Base-by-base conservation (phyloP, 1,140 invertebrate species). In the Aphaenogaster ashmeadi region DNA sequence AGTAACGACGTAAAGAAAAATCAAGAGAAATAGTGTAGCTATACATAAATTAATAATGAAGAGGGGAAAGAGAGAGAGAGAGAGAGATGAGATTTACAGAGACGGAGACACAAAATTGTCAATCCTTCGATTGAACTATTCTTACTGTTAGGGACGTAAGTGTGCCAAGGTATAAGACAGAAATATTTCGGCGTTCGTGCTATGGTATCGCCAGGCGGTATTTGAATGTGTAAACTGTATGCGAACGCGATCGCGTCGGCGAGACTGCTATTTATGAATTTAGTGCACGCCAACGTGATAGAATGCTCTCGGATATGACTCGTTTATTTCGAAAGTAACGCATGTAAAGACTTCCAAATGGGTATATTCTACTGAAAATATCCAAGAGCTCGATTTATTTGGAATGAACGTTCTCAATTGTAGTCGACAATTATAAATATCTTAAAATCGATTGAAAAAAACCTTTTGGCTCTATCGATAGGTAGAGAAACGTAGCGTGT, bases 161-260 rank as follows among this genome's bases (percentile, higher is more conserved):
- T 81, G 13, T 69, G 64, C 47, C 78, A 56, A 81, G 78, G 78
- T 81, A n/a, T 81, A 81, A 81, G 78, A 41, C 33, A 58, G 64
- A 81, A 69, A 67, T 81, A 41, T 81, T 69, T 81, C 27, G 41
- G 18, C 9, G 62, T 11, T 67, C 13, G 56, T 44, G 56, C 56
- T 64, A 78, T 56, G 56, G 38, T 78, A 78, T 64, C 18, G 38
- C 9, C 27, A 60, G 27, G n/a, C 33, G 62, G 13, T 69, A 56
- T 41, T n/a, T 3, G 50, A 54, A 41, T 13, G 62, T 69, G n/a
- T 69, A 67, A 67, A 60, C 38, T 11, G 75, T 58, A 47, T 47
- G 21, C 50, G 15, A 41, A 54, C 33, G 47, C 64, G 64, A 67
- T 67, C 38, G 41, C 38, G 36, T 21, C 75, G 75, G 50, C 50